A percentile compares a stretch with the other conserved stretches of the same genome.
Evolutionary conservation across 2,888 invertebrate species (phyloP).

Genomic region (Mythimna loreyi): DNA sequence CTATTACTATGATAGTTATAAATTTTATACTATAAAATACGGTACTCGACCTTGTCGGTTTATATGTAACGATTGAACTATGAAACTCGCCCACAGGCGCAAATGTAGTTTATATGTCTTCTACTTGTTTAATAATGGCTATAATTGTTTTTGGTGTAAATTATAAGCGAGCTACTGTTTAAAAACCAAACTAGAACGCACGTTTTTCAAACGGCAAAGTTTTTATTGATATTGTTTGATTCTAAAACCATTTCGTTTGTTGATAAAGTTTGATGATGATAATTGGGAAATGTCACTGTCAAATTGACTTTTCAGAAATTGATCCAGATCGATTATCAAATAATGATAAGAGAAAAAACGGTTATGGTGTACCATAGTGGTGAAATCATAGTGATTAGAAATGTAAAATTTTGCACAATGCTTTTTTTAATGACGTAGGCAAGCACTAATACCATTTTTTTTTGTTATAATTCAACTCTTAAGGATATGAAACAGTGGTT

Average conservation of each 20-base stretch:
- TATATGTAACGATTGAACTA: constrained; percentile 68
- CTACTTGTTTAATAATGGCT: constrained; percentile 57
- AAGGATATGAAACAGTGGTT: too few relatives aligned
- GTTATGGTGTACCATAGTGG: too few relatives aligned
- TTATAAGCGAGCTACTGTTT: constrained; percentile 42
- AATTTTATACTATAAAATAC: constrained; percentile 76
- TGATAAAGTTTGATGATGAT: not conserved
- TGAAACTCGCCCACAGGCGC: constrained; percentile 70
- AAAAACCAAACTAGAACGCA: not conserved
- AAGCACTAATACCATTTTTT: too few relatives aligned
- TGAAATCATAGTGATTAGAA: too few relatives aligned
- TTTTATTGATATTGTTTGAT: not conserved
- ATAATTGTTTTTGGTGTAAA: constrained; percentile 52
- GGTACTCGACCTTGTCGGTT: constrained; percentile 76
- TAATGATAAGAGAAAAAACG: too few relatives aligned
- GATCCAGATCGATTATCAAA: not conserved
- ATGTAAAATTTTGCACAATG: too few relatives aligned
- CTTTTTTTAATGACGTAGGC: too few relatives aligned
- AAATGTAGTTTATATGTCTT: constrained; percentile 73
- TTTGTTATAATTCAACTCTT: too few relatives aligned
- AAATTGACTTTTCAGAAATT: not conserved
- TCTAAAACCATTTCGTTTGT: too few relatives aligned
- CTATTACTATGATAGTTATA: constrained; percentile 80
- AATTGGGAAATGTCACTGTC: not conserved
- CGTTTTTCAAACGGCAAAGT: not conserved